Evolutionary conservation across 2,797 vertebrate genomes (phyloP), one percentile per base, ranked within the genome.

Genomic region (Syngnathus acus): DNA sequence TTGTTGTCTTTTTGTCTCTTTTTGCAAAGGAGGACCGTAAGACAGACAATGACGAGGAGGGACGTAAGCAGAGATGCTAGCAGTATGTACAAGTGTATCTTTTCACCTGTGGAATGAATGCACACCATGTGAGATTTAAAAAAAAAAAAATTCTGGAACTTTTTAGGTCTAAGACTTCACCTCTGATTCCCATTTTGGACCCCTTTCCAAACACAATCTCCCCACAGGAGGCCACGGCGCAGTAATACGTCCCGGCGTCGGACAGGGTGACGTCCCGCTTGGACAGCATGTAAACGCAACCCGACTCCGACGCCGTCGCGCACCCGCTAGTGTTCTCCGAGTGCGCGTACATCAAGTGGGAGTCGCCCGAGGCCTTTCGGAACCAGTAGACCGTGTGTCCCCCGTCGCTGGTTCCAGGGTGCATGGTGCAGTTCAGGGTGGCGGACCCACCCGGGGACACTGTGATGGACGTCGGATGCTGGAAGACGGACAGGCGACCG

Each of bases 201-300:
- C 62, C 62, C 17, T 48, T 47, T 23, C 64, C 64, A 16, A 54
- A 65, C 38, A 65, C 37, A 14, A 65, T 65, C 51, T 54, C 50
- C 7, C 64, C 62, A 37, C 62, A 48, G 47, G 62, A 64, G 45
- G 62, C 62, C 47, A 64, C 47, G 16, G 62, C 62, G 48, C 62
- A 64, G 62, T 50, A 64, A 14, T 64, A 64, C 23, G 26, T 50
- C 62, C 62, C 62, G 17, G 62, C 62, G 47, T 64, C 62, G 0
- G 62, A 14, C 4, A 17, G 14, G 1, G 14, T 9, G 32, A 50
- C 47, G 11, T 50, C 48, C 16, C 21, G 23, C 17, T 38, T 64
- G 45, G 45, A 48, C 26, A 64, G 48, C 23, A 19, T 38, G 45
- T n/a, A 37, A 51, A 51, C 47, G 37, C 62, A 64, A 19, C 26